phyloP scores from a whole-genome alignment of 1,140 invertebrate species.

The Phortica variegata region DNA sequence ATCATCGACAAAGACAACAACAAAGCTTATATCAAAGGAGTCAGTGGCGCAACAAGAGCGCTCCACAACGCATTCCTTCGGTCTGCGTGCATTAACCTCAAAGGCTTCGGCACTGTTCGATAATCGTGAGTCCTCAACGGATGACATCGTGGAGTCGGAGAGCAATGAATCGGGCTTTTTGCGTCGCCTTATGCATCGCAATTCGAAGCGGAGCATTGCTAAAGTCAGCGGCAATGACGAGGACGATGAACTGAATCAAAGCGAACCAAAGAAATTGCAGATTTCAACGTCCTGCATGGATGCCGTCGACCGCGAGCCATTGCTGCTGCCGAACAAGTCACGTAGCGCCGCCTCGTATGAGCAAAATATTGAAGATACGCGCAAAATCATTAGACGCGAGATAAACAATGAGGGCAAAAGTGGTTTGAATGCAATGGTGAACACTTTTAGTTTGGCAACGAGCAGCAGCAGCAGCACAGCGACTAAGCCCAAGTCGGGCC shows the following conservation, averaged over 20 bases:
- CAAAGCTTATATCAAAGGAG: conserved; percentile 16
- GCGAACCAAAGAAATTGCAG: conserved; percentile 49
- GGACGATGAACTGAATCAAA: conserved; percentile 59
- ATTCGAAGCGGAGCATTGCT: conserved; percentile 59
- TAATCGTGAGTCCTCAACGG: conserved; percentile 35
- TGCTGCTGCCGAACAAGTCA: conserved; percentile 23
- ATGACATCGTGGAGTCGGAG: conserved; percentile 22
- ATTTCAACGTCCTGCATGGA: conserved; percentile 38
- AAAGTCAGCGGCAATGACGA: conserved; percentile 57
- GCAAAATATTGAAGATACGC: conserved; percentile 42
- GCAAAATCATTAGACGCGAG: conserved; percentile 42
- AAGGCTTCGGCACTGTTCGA: conserved; percentile 30
- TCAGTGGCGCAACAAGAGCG: no score
- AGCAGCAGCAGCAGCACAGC: conserved; percentile 34
- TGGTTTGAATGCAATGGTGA: conserved; percentile 40
- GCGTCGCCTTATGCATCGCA: conserved; percentile 64
- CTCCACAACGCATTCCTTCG: conserved; percentile 25
- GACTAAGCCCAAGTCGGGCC: conserved; percentile 55
- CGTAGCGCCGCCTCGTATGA: conserved; percentile 40
- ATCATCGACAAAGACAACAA: conserved; percentile 1
- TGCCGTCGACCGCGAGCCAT: conserved; percentile 20
- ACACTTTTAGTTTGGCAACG: conserved; percentile 25
- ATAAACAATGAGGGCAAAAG: conserved; percentile 39
- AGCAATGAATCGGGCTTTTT: conserved; percentile 64
- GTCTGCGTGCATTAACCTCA: conserved; percentile 19